Percentiles rank a stretch among this genome's conserved stretches.
Conservation (phyloP, 2,797 vertebrate genomes). For the Spondyliosoma cantharus region DNA sequence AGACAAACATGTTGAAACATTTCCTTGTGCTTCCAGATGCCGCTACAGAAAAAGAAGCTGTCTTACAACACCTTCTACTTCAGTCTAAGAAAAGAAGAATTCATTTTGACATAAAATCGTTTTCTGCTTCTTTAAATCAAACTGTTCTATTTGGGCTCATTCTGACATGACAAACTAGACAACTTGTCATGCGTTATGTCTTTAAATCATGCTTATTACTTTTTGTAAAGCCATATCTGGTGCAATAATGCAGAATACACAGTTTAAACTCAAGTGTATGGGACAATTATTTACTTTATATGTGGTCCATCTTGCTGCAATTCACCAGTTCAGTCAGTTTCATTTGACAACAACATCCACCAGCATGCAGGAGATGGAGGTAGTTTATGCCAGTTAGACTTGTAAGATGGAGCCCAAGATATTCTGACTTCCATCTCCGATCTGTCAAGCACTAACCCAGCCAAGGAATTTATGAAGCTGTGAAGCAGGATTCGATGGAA, state of each 20-base stretch:
- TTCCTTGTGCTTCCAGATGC: neutral
- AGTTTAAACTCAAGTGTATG: neutral
- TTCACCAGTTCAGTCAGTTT: neutral
- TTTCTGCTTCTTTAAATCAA: neutral
- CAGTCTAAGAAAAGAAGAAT: neutral
- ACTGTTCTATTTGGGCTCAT: neutral
- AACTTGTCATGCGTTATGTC: neutral
- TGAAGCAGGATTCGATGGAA: constrained; percentile 3
- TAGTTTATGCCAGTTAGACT: neutral
- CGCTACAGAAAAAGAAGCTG: neutral
- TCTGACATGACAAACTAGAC: neutral
- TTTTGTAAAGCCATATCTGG: neutral
- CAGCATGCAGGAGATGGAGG: neutral
- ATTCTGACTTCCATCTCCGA: constrained; percentile 41
- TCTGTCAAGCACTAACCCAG: constrained; percentile 21
- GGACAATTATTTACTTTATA: neutral
- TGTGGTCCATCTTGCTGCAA: neutral
- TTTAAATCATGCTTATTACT: neutral
- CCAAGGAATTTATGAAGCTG: constrained; percentile 25
- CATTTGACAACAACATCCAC: neutral
- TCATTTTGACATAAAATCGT: neutral
- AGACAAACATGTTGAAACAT: too few species aligned
- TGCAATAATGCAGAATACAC: neutral
- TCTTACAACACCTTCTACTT: neutral
- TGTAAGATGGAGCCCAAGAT: neutral